Evolutionary conservation across 92 coral and sea anemone species (phyloP).

Genomic region (Galaxea fascicularis): DNA sequence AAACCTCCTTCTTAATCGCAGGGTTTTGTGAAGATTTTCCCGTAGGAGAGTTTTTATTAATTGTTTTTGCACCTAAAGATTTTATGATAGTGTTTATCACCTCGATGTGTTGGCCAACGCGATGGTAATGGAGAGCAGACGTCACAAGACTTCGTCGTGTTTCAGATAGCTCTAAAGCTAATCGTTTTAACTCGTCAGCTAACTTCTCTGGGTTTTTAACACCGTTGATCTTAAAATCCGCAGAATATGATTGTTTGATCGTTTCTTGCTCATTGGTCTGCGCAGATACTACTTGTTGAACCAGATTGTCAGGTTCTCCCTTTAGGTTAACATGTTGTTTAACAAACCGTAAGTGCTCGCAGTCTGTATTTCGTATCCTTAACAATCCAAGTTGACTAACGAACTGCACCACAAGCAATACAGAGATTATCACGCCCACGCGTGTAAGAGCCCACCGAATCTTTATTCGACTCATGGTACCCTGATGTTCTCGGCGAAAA

Average conservation of each 20-base stretch:
- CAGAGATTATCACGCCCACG: slow-evolving; percentile 39
- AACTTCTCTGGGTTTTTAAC: slow-evolving; percentile 37
- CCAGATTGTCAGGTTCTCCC: not conserved
- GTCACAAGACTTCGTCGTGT: slow-evolving; percentile 59
- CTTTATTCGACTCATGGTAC: slow-evolving; percentile 68
- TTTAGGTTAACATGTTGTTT: not conserved
- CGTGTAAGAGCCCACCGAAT: slow-evolving; percentile 74
- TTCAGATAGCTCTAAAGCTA: slow-evolving; percentile 66
- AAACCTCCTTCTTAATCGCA: slow-evolving; percentile 68
- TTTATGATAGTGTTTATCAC: slow-evolving; percentile 53
- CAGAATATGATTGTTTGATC: slow-evolving; percentile 16
- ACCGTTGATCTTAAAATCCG: not conserved
- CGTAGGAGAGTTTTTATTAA: not conserved
- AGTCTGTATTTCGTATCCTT: slow-evolving; percentile 39
- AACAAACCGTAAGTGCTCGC: slow-evolving; percentile 36
- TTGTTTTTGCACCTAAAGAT: slow-evolving; percentile 50
- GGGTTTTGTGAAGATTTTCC: slow-evolving; percentile 5
- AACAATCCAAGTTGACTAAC: slow-evolving; percentile 80
- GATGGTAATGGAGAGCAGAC: slow-evolving; percentile 57
- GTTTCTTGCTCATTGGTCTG: not conserved
- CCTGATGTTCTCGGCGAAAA: too few relatives aligned
- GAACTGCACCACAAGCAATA: slow-evolving; percentile 73
- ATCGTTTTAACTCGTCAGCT: slow-evolving; percentile 53
- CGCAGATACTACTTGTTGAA: not conserved
- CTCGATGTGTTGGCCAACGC: slow-evolving; percentile 67